Evolutionary conservation across 2,113 vertebrate genomes (phyloP), one percentile per base, ranked within the genome.

Genomic region (Sporophila hypoxantha): DNA sequence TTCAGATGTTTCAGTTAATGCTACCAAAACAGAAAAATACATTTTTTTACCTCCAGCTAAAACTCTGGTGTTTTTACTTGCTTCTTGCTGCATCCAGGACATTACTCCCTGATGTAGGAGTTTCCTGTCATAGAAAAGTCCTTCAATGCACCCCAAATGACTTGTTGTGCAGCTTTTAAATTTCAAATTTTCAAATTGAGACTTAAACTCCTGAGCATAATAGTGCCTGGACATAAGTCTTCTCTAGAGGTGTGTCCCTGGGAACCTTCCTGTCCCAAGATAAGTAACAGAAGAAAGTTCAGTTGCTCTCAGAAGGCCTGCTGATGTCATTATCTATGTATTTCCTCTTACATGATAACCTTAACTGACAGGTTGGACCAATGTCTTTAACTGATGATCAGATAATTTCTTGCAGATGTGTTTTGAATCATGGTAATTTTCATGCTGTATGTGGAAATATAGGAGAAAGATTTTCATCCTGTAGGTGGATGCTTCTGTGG

Each of bases 291-390:
- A 62, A 34, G 32, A 61, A 66, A 30, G 47, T 82, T 82, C 52
- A 14, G 19, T 55, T 76, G 30, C 62, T 93, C 25, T 80, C 41
- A 60, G 52, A 25, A 67, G 13, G 44, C 26, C 18, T 64, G 10
- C n/a, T 56, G 37, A 19, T 64, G 30, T 66, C 0, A 1, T 67
- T 89, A 49, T 25, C 34, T 68, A 6, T 0, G 0, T 52, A 14
- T 67, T 85, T 85, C 57, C 66, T 75, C 34, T 70, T 53, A 30
- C 0, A 0, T 13, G 17, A 19, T 77, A 71, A 49, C 57, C 55
- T 30, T 68, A 56, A 32, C 47, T 44, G 25, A 27, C 18, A 9
- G 21, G 17, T 26, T 75, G 49, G 44, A 59, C 56, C 13, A 9
- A 2, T 36, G 18, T 70, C 60, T 89, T 41, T 66, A 39, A 22